Evolutionary conservation across 2,888 invertebrate species (phyloP), one percentile per base, ranked within the genome.

Genomic region (Pyrochroa serraticornis): DNA sequence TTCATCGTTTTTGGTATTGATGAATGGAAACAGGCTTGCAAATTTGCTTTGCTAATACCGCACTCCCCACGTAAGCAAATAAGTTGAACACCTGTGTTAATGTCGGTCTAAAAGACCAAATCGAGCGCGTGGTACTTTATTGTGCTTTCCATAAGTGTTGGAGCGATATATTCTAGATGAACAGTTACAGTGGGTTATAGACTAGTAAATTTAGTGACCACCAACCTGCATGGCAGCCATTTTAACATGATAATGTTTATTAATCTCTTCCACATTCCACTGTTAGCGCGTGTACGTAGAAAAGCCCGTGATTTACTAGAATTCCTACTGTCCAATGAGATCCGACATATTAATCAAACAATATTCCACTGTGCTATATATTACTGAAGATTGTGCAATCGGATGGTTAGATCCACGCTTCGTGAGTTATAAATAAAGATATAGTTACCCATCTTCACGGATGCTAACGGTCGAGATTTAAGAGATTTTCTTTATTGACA

Each of bases 371-470:
- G 63, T 49, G 65, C 62, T 55, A 64, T 67, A 67, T 64, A 69
- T 66, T 66, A 58, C 60, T 49, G 55, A 63, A 66, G 65, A 69
- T 65, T 69, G 61, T 58, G 66, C 63, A 69, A 69, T 68, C 69
- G 43, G 62, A 58, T 62, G 62, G 62, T 58, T 65, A 64, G 58
- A 68, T 67, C 65, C 64, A 49, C 42, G 39, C 50, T 47, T 69
- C 71, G 72, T 72, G 72, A 71, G 69, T 68, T 70, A 71, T 72
- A 72, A 72, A 72, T 71, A 72, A 71, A 71, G 69, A 72, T 72
- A 72, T 72, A 71, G 72, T 71, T 71, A 71, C 70, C 65, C 66
- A 71, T 71, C 71, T 68, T 59, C 60, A 59, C 65, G 63, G 62
- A 65, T 63, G 62, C 63, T 68, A 67, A 68, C 67, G 66, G 66